Evolutionary conservation across 2,113 vertebrate species (phyloP).

Genomic region (Oxygymnocypris stewartii): DNA sequence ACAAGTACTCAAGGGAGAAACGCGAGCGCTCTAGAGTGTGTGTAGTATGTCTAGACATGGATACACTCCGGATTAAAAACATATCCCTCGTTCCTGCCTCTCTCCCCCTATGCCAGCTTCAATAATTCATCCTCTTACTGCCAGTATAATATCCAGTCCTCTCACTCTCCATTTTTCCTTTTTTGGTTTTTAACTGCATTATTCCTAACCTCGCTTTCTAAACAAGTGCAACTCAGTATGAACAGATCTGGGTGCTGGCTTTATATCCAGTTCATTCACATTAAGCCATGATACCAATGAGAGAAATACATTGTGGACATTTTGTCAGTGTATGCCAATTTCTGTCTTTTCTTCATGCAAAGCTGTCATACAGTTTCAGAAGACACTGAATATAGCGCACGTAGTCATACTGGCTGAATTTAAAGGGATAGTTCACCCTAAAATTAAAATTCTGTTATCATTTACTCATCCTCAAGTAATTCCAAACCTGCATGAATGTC

Average conservation of each 20-base stretch:
- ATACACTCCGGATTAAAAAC: slow-evolving; percentile 60
- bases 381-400: background rate
- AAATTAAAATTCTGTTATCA: no score
- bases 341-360: background rate
- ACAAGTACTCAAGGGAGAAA: background rate
- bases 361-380: background rate
- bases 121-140: slow-evolving; percentile 68
- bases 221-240: background rate
- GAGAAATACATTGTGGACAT: background rate
- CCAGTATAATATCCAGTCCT: slow-evolving; percentile 61
- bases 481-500: no score
- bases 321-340: background rate
- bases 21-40: background rate
- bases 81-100: slow-evolving; percentile 42
- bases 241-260: background rate
- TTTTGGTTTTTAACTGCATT: background rate
- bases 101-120: slow-evolving; percentile 59
- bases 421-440: background rate
- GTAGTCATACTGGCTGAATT: background rate
- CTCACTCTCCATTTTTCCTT: slow-evolving; percentile 7
- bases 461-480: no score
- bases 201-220: background rate
- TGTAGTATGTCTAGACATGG: slow-evolving; percentile 12
- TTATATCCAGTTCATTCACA: background rate
- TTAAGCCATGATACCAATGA: background rate